Base-by-base conservation (phyloP, 2,113 vertebrate species). In the Orientallactaga bullata region DNA sequence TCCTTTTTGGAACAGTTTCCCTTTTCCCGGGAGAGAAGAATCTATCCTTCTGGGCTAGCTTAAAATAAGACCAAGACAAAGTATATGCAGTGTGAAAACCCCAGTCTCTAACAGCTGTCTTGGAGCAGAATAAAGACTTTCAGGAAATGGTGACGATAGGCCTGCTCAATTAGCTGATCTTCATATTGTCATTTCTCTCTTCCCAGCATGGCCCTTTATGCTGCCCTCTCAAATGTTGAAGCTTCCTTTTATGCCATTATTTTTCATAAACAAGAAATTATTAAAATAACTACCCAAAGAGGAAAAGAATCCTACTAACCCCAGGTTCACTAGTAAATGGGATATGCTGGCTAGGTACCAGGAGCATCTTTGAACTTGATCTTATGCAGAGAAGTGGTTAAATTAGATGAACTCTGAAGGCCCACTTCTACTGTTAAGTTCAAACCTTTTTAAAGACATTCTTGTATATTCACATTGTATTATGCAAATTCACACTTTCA, bases 121-220 rank as follows among this genome's bases (percentile, higher is more conserved):
- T 85, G 65, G 60, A 91, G 69, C 58, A 15, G 17, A 76, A 24
- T 28, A 60, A 88, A 88, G 58, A 42, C 58, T 39, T 76, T 66
- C 35, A 55, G 87, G 91, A 95, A 96, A 76, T 37, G 47, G 78
- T 42, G 37, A 47, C 74, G 84, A 94, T 28, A 74, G 85, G 61
- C 21, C 69, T 74, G 55, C 42, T 86, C 72, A 63, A 68, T 81
- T 42, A 80, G 92, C 37, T 0, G 3, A 74, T 58, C 85, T 60
- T 73, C 30, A 81, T 82, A 32, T 7, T 71, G 76, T 71, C 51
- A 71, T 74, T 79, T 91, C 76, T 85, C 39, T 69, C 65, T 28
- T 82, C 76, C 74, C 0, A 0, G 0, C 26, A 47, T 78, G 61
- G 39, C 23, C 21, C 28, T 65, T 77, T 81, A 55, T 6, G 24